Conservation (phyloP, 2,113 vertebrate species). For the Boulengeromyrus knoepffleri region DNA sequence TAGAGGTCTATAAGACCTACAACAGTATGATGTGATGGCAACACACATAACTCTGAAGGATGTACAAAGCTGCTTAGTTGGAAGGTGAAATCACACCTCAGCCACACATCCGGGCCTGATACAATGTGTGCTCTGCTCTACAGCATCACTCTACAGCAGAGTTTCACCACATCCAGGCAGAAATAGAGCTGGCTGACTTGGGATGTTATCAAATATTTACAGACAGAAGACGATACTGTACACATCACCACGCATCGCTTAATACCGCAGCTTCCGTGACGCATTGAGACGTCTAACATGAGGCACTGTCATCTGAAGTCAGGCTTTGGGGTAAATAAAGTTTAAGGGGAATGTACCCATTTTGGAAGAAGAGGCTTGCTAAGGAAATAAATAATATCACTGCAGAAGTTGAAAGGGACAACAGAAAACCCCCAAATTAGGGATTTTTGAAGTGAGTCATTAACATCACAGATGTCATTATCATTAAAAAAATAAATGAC, state of each 20-base stretch:
- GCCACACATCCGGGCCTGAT: constrained; percentile 4
- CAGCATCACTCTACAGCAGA: neutral
- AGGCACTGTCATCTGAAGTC: neutral
- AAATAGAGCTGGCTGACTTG: neutral
- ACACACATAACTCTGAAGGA: constrained; percentile 58
- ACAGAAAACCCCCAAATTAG: constrained; percentile 8
- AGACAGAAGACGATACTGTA: constrained; percentile 8
- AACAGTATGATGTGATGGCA: constrained; percentile 55
- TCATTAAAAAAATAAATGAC: constrained; percentile 1
- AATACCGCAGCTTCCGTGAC: neutral
- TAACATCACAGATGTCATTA: constrained; percentile 29
- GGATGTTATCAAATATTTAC: constrained; percentile 20
- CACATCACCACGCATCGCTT: neutral
- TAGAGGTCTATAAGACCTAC: constrained; percentile 72
- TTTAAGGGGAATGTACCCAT: neutral
- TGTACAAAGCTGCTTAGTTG: constrained; percentile 51
- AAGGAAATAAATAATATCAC: constrained; percentile 5
- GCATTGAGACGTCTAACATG: neutral
- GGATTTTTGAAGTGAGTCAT: constrained; percentile 7
- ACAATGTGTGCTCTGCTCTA: neutral
- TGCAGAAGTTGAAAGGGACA: neutral
- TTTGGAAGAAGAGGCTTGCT: neutral
- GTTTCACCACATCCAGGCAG: neutral
- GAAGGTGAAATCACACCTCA: constrained; percentile 24
- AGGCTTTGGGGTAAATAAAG: neutral